Base-by-base conservation (phyloP, 2,888 invertebrate species). In the Plemyria rubiginata region DNA sequence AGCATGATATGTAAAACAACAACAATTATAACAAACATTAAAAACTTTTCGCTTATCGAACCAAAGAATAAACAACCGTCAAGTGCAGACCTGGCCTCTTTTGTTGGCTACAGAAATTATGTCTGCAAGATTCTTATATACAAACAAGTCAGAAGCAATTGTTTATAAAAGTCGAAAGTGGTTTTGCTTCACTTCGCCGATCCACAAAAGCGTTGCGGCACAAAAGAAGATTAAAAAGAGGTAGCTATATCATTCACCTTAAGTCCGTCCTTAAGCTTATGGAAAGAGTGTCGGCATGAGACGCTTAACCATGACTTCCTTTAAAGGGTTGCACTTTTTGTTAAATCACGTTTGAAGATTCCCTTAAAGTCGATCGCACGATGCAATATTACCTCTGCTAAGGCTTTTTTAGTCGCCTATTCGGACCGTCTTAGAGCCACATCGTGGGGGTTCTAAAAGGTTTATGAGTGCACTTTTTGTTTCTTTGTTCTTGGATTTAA, bases 291-390 rank as follows among this genome's bases (percentile, higher is more conserved):
- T 83, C 85, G 82, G 82, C 79, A 78, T 89, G 87, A 89, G 85
- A 82, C 82, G 84, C 83, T 88, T 88, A 85, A 85, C 69, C 72
- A 85, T 88, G 89, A 90, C 87, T 89, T 85, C 84, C 84, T 82
- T 86, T 86, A 90, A 92, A 90, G 90, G 90, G 89, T 91, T 92
- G 90, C 85, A 81, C 85, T 91, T 92, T 90, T 90, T 92, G 85
- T 91, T 79, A 84, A 82, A 89, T 86, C 87, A 88, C 84, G 81
- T 76, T 85, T 86, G 80, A 80, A 81, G 82, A 77, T 74, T 79
- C 78, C 79, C 76, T 81, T 81, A 77, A 67, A 84, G 82, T 80
- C 82, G 84, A 86, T 88, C 81, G 84, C 84, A 77, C 80, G 80
- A 81, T 83, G 83, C 80, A 79, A 85, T 86, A 84, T 83, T 81